Evolutionary conservation across 1,140 invertebrate genomes (phyloP).

Genomic region (Ceratina calcarata): DNA sequence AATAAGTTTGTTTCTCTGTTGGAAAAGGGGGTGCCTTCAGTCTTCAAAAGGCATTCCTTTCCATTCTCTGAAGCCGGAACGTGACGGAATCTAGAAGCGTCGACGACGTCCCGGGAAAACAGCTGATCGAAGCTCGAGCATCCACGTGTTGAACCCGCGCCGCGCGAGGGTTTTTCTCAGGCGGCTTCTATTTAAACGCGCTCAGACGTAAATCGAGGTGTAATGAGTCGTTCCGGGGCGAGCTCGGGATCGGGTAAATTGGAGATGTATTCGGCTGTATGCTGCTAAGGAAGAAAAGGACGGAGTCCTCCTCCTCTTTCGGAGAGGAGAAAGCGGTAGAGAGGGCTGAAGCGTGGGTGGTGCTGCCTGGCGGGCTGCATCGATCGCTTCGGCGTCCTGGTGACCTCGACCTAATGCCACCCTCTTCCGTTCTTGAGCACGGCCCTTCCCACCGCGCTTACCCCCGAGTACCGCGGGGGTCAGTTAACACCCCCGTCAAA

Average conservation of each 20-base stretch:
- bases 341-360: slow-evolving; percentile 39
- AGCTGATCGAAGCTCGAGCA: slow-evolving; percentile 38
- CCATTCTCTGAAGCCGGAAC: not conserved
- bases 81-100: not conserved
- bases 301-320: not conserved
- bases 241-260: too few relatives aligned
- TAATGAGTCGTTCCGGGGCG: slow-evolving; percentile 7
- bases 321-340: slow-evolving; percentile 38
- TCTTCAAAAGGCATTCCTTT: not conserved
- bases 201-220: slow-evolving; percentile 31
- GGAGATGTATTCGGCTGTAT: slow-evolving; percentile 15
- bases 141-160: slow-evolving; percentile 38
- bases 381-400: slow-evolving; percentile 76
- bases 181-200: slow-evolving; percentile 15
- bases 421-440: slow-evolving; percentile 58
- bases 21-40: not conserved
- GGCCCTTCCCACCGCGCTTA: slow-evolving; percentile 36
- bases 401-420: slow-evolving; percentile 79
- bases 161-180: not conserved
- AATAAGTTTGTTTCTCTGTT: too few relatives aligned
- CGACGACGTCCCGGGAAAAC: slow-evolving; percentile 34
- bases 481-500: slow-evolving; percentile 73
- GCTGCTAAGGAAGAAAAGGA: slow-evolving; percentile 21
- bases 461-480: slow-evolving; percentile 60
- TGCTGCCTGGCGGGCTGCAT: slow-evolving; percentile 72